These are phyloP conservation scores for Trematocara unimaculatum DNA, from an alignment of 2,113 vertebrate species.

Conservation along the genomic window DNA sequence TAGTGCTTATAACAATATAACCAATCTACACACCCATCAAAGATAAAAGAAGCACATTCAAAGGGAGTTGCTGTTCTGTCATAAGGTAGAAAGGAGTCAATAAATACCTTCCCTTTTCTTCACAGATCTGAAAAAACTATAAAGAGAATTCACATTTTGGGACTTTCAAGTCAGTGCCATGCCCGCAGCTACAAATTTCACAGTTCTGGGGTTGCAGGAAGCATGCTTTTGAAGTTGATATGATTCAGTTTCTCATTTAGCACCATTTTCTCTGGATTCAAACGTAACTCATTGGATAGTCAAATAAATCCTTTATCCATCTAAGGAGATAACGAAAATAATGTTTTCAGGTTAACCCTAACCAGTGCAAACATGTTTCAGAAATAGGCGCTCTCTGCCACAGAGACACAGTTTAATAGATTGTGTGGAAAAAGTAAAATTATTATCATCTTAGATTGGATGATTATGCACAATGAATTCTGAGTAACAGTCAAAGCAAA, in stretches of 20 bases:
- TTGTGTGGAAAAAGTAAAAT: neutral
- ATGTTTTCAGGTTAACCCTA: conserved; percentile 4
- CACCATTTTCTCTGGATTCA: conserved; percentile 56
- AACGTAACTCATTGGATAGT: conserved; percentile 18
- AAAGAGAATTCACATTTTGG: conserved; percentile 43
- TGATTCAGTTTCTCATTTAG: conserved; percentile 67
- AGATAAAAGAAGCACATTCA: neutral
- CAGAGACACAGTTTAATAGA: neutral
- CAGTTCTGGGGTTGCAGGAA: conserved; percentile 52
- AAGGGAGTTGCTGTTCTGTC: neutral
- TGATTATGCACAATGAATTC: neutral
- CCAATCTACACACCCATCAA: neutral
- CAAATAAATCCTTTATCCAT: conserved; percentile 27
- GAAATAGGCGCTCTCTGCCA: neutral
- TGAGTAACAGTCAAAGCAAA: neutral
- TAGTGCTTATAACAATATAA: neutral
- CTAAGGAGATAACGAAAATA: neutral
- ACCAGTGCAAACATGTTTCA: conserved; percentile 6
- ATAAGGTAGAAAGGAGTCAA: neutral
- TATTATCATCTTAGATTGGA: conserved; percentile 13
- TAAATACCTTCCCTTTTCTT: conserved; percentile 10
- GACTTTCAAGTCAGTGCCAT: conserved; percentile 61
- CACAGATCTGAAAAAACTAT: conserved; percentile 45
- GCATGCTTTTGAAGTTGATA: conserved; percentile 67
- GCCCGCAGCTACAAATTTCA: conserved; percentile 62